These are phyloP conservation scores for Drymonia ruficornis DNA, from an alignment of 2,888 invertebrate species.

Conservation along the genomic window DNA sequence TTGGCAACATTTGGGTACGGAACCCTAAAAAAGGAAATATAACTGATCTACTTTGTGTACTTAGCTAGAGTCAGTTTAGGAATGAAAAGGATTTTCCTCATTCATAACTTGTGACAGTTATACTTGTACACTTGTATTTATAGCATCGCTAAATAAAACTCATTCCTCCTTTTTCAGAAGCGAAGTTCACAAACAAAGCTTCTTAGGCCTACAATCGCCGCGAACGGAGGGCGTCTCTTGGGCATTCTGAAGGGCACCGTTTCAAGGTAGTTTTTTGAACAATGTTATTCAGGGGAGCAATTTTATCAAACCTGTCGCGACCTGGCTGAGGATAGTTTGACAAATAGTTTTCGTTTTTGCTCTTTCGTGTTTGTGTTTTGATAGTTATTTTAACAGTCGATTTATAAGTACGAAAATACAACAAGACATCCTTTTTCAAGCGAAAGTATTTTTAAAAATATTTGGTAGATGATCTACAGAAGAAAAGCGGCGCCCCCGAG, in stretches of 20 bases:
- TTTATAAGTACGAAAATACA: no score
- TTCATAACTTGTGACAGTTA: not conserved
- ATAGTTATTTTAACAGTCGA: not conserved
- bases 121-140: not conserved
- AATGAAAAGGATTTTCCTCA: no score
- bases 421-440: no score
- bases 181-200: slow-evolving; percentile 5
- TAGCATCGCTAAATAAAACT: slow-evolving; percentile 8
- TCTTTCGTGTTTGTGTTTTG: not conserved
- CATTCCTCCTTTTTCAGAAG: slow-evolving; percentile 7
- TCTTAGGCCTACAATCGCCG: slow-evolving; percentile 5
- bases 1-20: no score
- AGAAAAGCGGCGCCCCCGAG: no score
- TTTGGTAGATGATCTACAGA: no score
- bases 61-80: no score
- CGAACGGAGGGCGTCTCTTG: slow-evolving; percentile 6
- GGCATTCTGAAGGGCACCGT: slow-evolving; percentile 9
- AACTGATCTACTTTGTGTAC: no score
- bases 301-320: slow-evolving; percentile 13
- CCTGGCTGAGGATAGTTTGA: not conserved
- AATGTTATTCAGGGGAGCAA: slow-evolving; percentile 12
- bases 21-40: no score
- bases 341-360: slow-evolving; percentile 2
- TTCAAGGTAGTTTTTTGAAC: slow-evolving; percentile 14
- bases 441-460: no score